Percentiles rank a stretch among this genome's conserved stretches.
Conservation (phyloP, 2,888 invertebrate species). For the Tanytarsus gracilentus region DNA sequence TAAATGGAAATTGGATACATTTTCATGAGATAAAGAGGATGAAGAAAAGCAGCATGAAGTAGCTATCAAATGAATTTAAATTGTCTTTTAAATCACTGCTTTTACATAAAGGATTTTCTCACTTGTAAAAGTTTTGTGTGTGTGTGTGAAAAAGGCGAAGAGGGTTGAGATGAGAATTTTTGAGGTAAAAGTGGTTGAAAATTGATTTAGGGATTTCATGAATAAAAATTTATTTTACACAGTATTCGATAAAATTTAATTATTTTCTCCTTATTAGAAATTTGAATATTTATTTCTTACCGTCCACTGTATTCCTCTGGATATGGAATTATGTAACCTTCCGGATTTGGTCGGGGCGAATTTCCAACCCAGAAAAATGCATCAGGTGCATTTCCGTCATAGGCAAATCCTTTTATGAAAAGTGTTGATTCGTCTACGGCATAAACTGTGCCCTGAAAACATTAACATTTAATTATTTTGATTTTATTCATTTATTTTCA, state of each 20-base stretch:
- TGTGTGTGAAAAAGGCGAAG: too few relatives aligned
- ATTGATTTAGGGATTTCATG: background rate
- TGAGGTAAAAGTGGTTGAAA: too few relatives aligned
- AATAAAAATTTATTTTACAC: background rate
- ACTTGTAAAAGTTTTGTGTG: too few relatives aligned
- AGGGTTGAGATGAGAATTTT: too few relatives aligned
- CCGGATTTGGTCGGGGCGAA: slow-evolving; percentile 67
- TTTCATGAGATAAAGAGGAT: too few relatives aligned
- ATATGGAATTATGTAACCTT: slow-evolving; percentile 76
- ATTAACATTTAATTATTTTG: background rate
- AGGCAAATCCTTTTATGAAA: slow-evolving; percentile 77
- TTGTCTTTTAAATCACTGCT: too few relatives aligned
- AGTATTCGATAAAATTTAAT: background rate
- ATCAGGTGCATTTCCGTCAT: slow-evolving; percentile 80
- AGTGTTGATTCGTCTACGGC: slow-evolving; percentile 83
- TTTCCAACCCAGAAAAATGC: slow-evolving; percentile 89
- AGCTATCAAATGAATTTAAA: too few relatives aligned
- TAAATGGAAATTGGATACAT: too few relatives aligned
- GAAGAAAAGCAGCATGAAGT: too few relatives aligned
- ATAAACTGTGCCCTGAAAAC: slow-evolving; percentile 60
- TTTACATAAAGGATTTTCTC: too few relatives aligned
- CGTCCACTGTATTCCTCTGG: slow-evolving; percentile 73
- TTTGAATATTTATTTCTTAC: slow-evolving; percentile 46
- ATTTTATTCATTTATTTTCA: background rate
- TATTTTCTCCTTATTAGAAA: too few relatives aligned